Conservation (phyloP, 64 coral and sea anemone genomes). For the Montipora foliosa region DNA sequence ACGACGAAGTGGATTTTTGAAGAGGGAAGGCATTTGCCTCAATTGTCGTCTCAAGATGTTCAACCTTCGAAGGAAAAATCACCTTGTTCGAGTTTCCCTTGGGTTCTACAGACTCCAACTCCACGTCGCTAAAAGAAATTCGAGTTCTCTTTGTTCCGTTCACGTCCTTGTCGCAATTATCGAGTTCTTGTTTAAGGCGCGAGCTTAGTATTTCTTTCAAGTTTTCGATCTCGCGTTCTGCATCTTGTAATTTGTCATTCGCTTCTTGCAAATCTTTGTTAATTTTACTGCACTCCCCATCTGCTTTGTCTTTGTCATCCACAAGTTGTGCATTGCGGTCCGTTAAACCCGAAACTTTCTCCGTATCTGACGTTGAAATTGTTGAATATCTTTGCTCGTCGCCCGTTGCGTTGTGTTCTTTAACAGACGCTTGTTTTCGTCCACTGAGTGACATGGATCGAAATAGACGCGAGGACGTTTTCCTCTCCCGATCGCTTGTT, state of each 20-base stretch:
- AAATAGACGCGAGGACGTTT: constrained; percentile 57
- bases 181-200: constrained; percentile 44
- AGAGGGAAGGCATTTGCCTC: constrained; percentile 79
- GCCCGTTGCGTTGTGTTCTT: constrained; percentile 1
- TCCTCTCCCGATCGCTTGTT: constrained; percentile 71
- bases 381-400: constrained; percentile 46
- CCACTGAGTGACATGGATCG: constrained; percentile 74
- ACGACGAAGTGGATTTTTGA: constrained; percentile 66
- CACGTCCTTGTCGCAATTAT: constrained; percentile 7
- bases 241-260: constrained; percentile 53
- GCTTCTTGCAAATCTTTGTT: constrained; percentile 73
- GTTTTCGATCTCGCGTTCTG: constrained; percentile 80
- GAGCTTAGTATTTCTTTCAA: constrained; percentile 79
- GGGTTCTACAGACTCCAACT: constrained; percentile 35
- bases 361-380: constrained; percentile 54
- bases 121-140: constrained; percentile 34
- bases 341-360: constrained; percentile 29
- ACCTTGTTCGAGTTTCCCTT: constrained; percentile 43
- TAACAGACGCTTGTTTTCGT: constrained; percentile 38
- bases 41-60: constrained; percentile 82
- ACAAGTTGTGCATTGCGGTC: constrained; percentile 59
- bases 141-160: constrained; percentile 40
- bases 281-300: constrained; percentile 59
- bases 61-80: constrained; percentile 88
- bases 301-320: constrained; percentile 70